Evolutionary conservation across 2,113 vertebrate species (phyloP), one percentile per base, ranked within the genome.

Genomic region (Origma solitaria): DNA sequence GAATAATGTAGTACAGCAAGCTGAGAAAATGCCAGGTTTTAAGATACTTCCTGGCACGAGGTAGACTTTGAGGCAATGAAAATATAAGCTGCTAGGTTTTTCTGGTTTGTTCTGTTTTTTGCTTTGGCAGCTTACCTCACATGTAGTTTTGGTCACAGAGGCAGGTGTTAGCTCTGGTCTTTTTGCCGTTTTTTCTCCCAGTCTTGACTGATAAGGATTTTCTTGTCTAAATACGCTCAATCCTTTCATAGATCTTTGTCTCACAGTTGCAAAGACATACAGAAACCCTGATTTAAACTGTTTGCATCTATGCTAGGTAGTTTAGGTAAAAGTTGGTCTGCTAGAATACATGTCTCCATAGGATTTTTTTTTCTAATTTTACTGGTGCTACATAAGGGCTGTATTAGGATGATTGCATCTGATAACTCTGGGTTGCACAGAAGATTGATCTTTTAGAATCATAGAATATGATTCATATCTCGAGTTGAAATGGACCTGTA

Each of bases 401-500:
- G 6, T 60, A 24, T 86, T 71, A 75, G 44, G 51, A 22, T 51
- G 20, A 49, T 50, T 71, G 18, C 20, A 25, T 78, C 62, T 81
- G n/a, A 37, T 89, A 33, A 24, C 27, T 75, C 68, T 66, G 64
- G 20, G 42, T 28, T 44, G 37, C 31, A 57, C 9, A 40, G 8
- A 49, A 13, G 1, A 1, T 7, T 65, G 45, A 44, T 53, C 38
- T 84, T 81, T 40, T 50, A 66, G 42, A 57, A 50, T 47, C 42
- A 17, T 3, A 51, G 47, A 50, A 28, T 70, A 50, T 15, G 35
- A n/a, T 75, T 69, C 3, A 3, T 44, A 35, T n/a, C 47, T 71
- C 0, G 0, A 66, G 6, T 66, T 84, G 47, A 45, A 95, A 66
- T 1, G 6, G 15, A n/a, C 45, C 30, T 11, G 18, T 61, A 44